Evolutionary conservation across 2,113 vertebrate genomes (phyloP), one percentile per base, ranked within the genome.

Genomic region (Hucho hucho): DNA sequence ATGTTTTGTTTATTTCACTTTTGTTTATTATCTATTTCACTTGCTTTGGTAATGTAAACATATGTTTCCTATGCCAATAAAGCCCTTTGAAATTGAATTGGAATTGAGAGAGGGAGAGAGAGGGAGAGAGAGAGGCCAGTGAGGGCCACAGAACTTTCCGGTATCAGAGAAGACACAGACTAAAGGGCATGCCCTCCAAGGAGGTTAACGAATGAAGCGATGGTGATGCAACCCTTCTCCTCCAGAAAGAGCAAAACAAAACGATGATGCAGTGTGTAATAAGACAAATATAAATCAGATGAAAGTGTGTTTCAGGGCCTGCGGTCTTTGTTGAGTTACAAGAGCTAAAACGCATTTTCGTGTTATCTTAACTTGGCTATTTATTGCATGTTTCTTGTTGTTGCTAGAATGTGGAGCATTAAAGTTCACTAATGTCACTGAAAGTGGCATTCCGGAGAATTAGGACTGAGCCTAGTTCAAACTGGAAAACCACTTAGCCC

Each of bases 401-500:
- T 47, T 75, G 77, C 64, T 32, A 73, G 74, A 82, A 65, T 53
- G 56, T 9, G 11, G 64, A 74, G 79, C 82, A 79, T 87, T 89
- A 87, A 78, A 18, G 77, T 16, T 73, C 3, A 56, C 74, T 74
- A 83, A 83, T 84, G 85, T 78, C 74, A 72, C 79, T 83, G 58
- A 81, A 84, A 79, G 83, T 70, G 81, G 78, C 81, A 81, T 89
- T 88, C 84, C 83, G 80, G 79, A 80, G 81, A 81, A 88, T 89
- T 84, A 81, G 79, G 74, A 69, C 80, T 76, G 71, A 83, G 83
- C 76, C 76, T 46, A 82, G 81, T 85, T 87, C 77, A 82, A 79
- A 81, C 79, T 64, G 71, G 85, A 87, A 87, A 79, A 87, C 84
- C 88, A 88, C 87, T 90, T 89, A 86, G 80, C 65, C 83, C 82